Percentiles rank a stretch among this genome's conserved stretches.
phyloP scores from a whole-genome alignment of 2,888 invertebrate species.

The Protodeltote pygarga region DNA sequence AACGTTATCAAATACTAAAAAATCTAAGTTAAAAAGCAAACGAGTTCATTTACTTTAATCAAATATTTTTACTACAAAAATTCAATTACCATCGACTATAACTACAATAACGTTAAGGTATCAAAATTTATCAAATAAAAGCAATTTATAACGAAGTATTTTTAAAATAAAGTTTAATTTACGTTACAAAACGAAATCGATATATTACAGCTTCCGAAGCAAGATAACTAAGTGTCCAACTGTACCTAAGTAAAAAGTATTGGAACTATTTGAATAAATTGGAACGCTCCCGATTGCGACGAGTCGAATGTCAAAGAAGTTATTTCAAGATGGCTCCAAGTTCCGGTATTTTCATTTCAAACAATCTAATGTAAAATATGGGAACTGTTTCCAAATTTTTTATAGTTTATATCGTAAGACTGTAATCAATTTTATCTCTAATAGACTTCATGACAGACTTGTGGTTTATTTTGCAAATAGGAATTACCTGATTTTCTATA shows the following conservation, averaged over 20 bases:
- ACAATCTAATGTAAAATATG: slow-evolving; percentile 38
- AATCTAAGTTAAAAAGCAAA: slow-evolving; percentile 4
- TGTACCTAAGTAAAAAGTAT: slow-evolving; percentile 22
- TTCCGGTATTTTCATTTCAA: slow-evolving; percentile 30
- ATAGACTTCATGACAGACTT: too few relatives aligned
- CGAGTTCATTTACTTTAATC: slow-evolving; percentile 1
- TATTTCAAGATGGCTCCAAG: slow-evolving; percentile 26
- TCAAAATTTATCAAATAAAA: neutral
- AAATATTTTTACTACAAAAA: slow-evolving; percentile 7
- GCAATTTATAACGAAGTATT: neutral
- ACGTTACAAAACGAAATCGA: neutral
- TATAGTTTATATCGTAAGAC: slow-evolving; percentile 5
- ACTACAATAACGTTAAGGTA: neutral
- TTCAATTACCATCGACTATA: neutral
- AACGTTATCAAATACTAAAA: neutral
- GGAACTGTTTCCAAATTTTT: slow-evolving; percentile 9
- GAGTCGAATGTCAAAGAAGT: slow-evolving; percentile 24
- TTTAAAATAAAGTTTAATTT: slow-evolving; percentile 1
- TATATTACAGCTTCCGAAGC: slow-evolving; percentile 2
- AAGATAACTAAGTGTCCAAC: slow-evolving; percentile 13
- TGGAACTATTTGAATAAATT: slow-evolving; percentile 45
- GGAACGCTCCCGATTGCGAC: slow-evolving; percentile 18
- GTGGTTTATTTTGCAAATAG: too few relatives aligned
- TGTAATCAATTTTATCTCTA: too few relatives aligned
- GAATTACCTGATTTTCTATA: too few relatives aligned